phyloP scores from a whole-genome alignment of 2,888 invertebrate species.

The Phrixothrix hirtus region DNA sequence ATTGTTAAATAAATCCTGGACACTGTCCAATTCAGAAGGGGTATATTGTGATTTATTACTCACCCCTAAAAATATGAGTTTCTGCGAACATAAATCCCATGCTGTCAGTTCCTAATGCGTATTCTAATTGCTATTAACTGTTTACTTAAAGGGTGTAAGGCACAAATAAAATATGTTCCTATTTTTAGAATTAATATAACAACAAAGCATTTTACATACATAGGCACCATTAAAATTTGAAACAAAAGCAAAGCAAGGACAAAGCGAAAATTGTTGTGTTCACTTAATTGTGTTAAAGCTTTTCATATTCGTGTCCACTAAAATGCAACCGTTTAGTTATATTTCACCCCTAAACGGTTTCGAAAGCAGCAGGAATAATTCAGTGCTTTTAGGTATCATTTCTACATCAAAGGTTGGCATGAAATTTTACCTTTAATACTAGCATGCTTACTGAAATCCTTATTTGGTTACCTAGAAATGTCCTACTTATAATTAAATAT shows the following conservation, averaged over 20 bases:
- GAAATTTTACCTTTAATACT: too few relatives aligned
- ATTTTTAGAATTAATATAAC: too few relatives aligned
- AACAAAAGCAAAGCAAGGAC: neutral
- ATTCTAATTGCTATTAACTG: slow-evolving; percentile 25
- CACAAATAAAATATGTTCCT: too few relatives aligned
- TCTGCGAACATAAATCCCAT: slow-evolving; percentile 23
- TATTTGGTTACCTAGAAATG: too few relatives aligned
- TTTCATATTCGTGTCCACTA: slow-evolving; percentile 1
- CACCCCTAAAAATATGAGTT: slow-evolving; percentile 23
- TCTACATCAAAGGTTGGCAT: too few relatives aligned
- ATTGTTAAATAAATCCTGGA: slow-evolving; percentile 7
- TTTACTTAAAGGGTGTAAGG: slow-evolving; percentile 5
- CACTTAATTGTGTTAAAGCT: slow-evolving; percentile 19
- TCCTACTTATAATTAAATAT: too few relatives aligned
- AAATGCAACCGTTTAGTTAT: neutral
- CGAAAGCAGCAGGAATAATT: too few relatives aligned
- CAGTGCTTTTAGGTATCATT: too few relatives aligned
- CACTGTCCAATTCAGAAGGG: slow-evolving; percentile 3
- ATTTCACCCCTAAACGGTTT: slow-evolving; percentile 1
- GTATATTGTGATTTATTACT: slow-evolving; percentile 10
- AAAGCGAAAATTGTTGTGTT: neutral
- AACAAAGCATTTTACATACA: too few relatives aligned
- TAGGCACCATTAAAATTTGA: too few relatives aligned
- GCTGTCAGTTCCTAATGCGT: slow-evolving; percentile 29
- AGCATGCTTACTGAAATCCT: too few relatives aligned